Evolutionary conservation across 2,113 vertebrate genomes (phyloP).

Genomic region (Pontoporia blainvillei): DNA sequence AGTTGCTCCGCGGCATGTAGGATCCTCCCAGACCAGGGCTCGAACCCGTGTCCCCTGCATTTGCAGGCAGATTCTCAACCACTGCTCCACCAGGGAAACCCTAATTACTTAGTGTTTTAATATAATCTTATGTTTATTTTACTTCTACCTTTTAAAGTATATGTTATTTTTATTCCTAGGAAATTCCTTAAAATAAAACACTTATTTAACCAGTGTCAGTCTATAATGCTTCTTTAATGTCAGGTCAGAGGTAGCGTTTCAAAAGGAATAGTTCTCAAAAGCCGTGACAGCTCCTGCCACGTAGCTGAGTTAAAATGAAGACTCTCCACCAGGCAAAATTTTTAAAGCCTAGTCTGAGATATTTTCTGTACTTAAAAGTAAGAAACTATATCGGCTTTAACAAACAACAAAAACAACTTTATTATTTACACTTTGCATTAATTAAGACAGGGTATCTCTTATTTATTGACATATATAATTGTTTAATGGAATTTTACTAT

Average conservation of each 20-base stretch:
- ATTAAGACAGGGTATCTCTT: not conserved
- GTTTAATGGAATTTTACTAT: not conserved
- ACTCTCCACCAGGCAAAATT: not conserved
- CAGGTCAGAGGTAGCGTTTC: not conserved
- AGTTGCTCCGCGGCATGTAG: too few species aligned
- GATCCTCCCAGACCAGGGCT: too few species aligned
- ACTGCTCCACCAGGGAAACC: too few species aligned
- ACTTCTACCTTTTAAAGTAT: not conserved
- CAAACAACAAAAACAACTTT: not conserved
- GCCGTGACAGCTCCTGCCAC: not conserved
- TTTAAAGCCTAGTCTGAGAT: not conserved
- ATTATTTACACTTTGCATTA: not conserved
- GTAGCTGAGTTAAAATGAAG: not conserved
- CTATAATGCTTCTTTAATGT: not conserved
- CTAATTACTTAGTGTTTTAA: not conserved
- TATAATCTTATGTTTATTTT: not conserved
- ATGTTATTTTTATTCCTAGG: not conserved
- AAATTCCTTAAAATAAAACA: not conserved
- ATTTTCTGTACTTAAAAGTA: not conserved
- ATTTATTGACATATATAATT: not conserved
- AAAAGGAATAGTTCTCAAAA: not conserved
- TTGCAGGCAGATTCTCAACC: too few species aligned
- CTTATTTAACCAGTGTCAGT: not conserved
- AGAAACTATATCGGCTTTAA: not conserved
- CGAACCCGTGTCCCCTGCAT: too few species aligned